phyloP scores from a whole-genome alignment of 2,113 vertebrate species.

The Corythoichthys haematopterus region DNA sequence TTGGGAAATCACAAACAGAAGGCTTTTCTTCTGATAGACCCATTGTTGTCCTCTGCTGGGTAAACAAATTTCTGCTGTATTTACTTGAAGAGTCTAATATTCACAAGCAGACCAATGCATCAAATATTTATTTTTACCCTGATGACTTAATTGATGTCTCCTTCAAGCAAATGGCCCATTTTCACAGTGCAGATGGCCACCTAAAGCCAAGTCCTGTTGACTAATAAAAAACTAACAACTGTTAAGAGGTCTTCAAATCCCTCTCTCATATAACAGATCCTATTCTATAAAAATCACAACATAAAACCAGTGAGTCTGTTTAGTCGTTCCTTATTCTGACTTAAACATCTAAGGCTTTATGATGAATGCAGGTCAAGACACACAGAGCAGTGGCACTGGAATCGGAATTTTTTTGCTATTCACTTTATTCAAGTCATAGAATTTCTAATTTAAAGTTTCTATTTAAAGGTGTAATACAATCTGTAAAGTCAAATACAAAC shows the following conservation, averaged over 20 bases:
- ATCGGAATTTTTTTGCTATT: background rate
- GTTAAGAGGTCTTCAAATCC: slow-evolving; percentile 43
- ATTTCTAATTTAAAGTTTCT: background rate
- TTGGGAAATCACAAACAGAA: slow-evolving; percentile 44
- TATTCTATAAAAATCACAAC: slow-evolving; percentile 28
- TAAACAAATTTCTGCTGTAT: slow-evolving; percentile 31
- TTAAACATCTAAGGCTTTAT: slow-evolving; percentile 32
- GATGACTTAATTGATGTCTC: slow-evolving; percentile 39
- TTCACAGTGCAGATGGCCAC: slow-evolving; percentile 39
- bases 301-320: slow-evolving; percentile 32
- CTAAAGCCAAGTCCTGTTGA: slow-evolving; percentile 39
- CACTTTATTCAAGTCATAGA: background rate
- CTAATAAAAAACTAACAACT: slow-evolving; percentile 44
- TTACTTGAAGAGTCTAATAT: slow-evolving; percentile 8
- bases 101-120: slow-evolving; percentile 12
- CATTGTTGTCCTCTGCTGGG: slow-evolving; percentile 15
- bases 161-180: slow-evolving; percentile 39
- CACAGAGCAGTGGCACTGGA: background rate
- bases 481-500: background rate
- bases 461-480: background rate
- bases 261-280: slow-evolving; percentile 25
- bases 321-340: slow-evolving; percentile 36
- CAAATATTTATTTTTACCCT: slow-evolving; percentile 24
- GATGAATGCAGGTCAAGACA: slow-evolving; percentile 8
- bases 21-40: slow-evolving; percentile 16